Conservation (phyloP, 2,113 vertebrate genomes). For the Dasyornis broadbenti region DNA sequence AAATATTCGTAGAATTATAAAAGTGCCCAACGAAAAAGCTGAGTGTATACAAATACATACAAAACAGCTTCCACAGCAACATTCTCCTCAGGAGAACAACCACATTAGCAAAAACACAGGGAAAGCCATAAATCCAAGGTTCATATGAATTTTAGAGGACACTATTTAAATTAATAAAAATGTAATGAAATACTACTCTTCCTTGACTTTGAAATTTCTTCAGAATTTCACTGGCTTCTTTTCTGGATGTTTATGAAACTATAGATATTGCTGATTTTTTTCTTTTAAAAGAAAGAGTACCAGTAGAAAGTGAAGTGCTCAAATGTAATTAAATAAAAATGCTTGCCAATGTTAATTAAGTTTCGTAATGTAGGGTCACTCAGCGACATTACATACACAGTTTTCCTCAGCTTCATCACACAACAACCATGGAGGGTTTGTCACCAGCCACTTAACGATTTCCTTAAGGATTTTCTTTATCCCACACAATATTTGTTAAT, state of each 20-base stretch:
- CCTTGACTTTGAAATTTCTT: background rate
- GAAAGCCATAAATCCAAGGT: background rate
- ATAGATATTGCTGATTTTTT: background rate
- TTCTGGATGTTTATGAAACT: background rate
- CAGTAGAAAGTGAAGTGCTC: background rate
- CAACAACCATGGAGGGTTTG: background rate
- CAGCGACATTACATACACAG: background rate
- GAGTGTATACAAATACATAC: background rate
- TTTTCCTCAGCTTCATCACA: background rate
- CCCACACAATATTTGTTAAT: background rate
- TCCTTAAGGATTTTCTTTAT: background rate
- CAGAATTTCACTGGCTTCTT: background rate
- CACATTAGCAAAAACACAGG: background rate
- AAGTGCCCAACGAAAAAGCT: background rate
- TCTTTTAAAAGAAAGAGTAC: background rate
- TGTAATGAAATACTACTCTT: background rate
- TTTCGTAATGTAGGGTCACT: background rate
- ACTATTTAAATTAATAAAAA: too few species aligned
- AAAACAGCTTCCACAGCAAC: background rate
- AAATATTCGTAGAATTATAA: background rate
- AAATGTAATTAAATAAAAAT: background rate
- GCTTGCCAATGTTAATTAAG: background rate
- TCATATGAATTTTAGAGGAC: background rate
- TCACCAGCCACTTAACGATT: background rate
- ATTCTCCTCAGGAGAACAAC: background rate